phyloP scores from a whole-genome alignment of 2,888 invertebrate species.

The Spodoptera littoralis region DNA sequence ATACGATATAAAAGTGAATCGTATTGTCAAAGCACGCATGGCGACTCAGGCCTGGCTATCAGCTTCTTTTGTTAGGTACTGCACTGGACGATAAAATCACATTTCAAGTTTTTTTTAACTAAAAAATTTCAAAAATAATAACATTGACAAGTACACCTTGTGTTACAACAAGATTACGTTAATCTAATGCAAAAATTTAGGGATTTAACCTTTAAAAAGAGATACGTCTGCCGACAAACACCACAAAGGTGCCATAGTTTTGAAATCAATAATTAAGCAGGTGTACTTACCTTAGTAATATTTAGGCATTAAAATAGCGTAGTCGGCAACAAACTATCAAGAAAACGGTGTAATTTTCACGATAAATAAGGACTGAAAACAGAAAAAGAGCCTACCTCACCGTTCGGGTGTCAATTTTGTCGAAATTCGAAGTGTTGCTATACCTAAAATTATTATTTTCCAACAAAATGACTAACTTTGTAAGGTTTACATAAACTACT shows the following conservation, averaged over 20 bases:
- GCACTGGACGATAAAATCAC: not conserved
- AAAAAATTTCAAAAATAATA: constrained; percentile 30
- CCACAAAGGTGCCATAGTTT: constrained; percentile 56
- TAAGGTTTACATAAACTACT: not conserved
- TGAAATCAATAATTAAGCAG: constrained; percentile 15
- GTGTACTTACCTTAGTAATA: constrained; percentile 82
- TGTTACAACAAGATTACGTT: constrained; percentile 3
- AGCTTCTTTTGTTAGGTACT: constrained; percentile 52
- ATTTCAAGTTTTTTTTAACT: constrained; percentile 8
- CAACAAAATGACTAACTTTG: not conserved
- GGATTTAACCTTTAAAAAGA: constrained; percentile 81
- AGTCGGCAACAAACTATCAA: constrained; percentile 75
- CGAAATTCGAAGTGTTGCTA: constrained; percentile 71
- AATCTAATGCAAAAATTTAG: constrained; percentile 41
- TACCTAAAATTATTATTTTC: constrained; percentile 30
- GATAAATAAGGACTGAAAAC: constrained; percentile 86
- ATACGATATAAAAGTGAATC: constrained; percentile 40
- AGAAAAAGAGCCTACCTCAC: constrained; percentile 89
- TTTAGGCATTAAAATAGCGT: constrained; percentile 85
- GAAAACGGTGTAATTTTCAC: constrained; percentile 82
- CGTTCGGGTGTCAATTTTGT: constrained; percentile 85
- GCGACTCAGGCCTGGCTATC: constrained; percentile 65
- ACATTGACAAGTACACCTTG: constrained; percentile 7
- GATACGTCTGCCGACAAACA: constrained; percentile 80
- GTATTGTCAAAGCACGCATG: constrained; percentile 82